These are phyloP conservation scores for Meriones unguiculatus DNA, from an alignment of 2,113 vertebrate species.

Conservation along the genomic window DNA sequence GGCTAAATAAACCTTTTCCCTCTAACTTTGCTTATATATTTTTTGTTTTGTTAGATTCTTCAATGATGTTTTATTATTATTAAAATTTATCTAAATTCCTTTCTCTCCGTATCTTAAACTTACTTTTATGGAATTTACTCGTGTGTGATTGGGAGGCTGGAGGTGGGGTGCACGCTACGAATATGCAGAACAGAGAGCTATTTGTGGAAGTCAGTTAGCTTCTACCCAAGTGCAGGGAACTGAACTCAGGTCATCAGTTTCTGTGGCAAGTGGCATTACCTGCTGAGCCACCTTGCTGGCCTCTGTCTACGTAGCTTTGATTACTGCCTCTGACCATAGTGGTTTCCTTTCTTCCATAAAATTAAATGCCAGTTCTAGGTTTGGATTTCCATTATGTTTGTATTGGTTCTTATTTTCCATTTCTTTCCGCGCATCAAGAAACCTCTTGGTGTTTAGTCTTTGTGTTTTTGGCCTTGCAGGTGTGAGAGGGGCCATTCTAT, in stretches of 20 bases:
- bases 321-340: background rate
- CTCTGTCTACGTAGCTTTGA: background rate
- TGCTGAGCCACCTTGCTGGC: background rate
- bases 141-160: background rate
- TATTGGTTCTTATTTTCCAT: background rate
- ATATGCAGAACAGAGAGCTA: background rate
- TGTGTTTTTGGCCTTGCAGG: background rate
- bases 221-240: background rate
- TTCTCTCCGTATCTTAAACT: background rate
- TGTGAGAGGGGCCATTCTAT: background rate
- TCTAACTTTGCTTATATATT: slow-evolving; percentile 1
- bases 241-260: background rate
- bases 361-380: background rate
- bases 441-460: background rate
- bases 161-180: background rate
- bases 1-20: background rate
- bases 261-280: background rate
- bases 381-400: background rate
- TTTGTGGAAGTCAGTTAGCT: background rate
- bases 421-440: background rate
- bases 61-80: background rate
- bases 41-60: slow-evolving; percentile 15
- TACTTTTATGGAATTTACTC: background rate
- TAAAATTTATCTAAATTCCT: background rate
- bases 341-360: background rate